Conservation (phyloP, 2,888 invertebrate species). For the Drosophila meridionalis region DNA sequence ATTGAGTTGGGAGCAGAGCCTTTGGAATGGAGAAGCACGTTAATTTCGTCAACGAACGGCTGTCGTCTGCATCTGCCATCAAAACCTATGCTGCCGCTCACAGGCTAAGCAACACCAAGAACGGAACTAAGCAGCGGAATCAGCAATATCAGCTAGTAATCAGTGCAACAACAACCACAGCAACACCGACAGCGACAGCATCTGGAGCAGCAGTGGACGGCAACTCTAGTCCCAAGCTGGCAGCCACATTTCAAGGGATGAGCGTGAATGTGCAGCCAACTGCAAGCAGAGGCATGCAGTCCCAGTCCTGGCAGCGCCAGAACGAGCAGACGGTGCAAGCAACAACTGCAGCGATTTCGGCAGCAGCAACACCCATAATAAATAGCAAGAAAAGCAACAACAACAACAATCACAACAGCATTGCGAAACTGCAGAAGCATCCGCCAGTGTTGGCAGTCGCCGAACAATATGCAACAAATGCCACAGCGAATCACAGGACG, state of each 20-base stretch:
- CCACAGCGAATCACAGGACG: slow-evolving; percentile 35
- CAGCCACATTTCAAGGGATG: slow-evolving; percentile 47
- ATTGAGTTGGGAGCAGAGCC: slow-evolving; percentile 22
- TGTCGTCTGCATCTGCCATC: slow-evolving; percentile 28
- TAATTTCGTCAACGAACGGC: slow-evolving; percentile 23
- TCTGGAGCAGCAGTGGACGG: slow-evolving; percentile 15
- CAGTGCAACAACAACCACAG: not conserved
- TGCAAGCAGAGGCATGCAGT: slow-evolving; percentile 39
- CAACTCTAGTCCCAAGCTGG: slow-evolving; percentile 49
- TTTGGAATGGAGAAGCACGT: slow-evolving; percentile 42
- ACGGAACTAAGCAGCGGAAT: not conserved
- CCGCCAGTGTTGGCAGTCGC: slow-evolving; percentile 6
- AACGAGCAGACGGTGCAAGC: slow-evolving; percentile 24
- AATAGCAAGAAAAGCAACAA: slow-evolving; percentile 18
- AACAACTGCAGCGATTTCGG: slow-evolving; percentile 7
- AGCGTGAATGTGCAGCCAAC: slow-evolving; percentile 39
- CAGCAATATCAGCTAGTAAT: not conserved
- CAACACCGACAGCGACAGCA: not conserved
- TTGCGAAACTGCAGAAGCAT: slow-evolving; percentile 26
- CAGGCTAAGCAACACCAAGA: slow-evolving; percentile 19
- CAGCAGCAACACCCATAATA: not conserved
- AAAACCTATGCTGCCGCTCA: slow-evolving; percentile 14
- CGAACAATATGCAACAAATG: slow-evolving; percentile 20
- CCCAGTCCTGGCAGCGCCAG: slow-evolving; percentile 44
- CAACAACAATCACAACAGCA: slow-evolving; percentile 26